A percentile compares a stretch with the other conserved stretches of the same genome.
Evolutionary conservation across 1,140 invertebrate genomes (phyloP).

Genomic region (Neodiprion virginianus): DNA sequence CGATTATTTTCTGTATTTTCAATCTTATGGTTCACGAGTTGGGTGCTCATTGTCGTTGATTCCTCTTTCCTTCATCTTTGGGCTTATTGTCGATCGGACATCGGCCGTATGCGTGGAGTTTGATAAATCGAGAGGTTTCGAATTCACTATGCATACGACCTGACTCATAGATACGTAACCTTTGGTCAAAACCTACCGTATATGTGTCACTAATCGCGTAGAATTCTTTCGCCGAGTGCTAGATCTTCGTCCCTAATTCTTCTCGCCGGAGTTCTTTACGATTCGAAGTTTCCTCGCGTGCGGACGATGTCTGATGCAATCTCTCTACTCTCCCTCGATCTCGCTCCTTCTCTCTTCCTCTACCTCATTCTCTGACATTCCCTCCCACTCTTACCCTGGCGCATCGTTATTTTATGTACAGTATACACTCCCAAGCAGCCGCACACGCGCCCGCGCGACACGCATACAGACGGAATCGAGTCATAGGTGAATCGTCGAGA

Average conservation of each 20-base stretch:
- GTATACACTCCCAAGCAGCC: neutral
- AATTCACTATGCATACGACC: neutral
- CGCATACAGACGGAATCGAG: neutral
- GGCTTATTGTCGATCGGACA: no score
- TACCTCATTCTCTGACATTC: neutral
- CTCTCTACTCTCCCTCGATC: neutral
- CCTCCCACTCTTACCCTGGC: neutral
- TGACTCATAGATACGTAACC: neutral
- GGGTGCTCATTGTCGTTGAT: no score
- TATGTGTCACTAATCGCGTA: neutral
- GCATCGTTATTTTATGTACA: neutral
- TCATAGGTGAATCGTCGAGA: neutral
- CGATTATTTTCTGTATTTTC: no score
- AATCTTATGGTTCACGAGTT: no score
- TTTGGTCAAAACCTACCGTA: neutral
- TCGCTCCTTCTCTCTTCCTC: neutral
- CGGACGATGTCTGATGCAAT: slow-evolving; percentile 6
- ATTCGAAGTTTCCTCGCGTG: slow-evolving; percentile 2
- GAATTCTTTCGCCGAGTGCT: neutral
- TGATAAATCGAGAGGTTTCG: neutral
- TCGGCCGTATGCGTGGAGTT: neutral
- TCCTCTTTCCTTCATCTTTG: no score
- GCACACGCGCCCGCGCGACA: no score
- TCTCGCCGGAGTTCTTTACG: neutral
- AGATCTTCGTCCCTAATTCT: slow-evolving; percentile 3